Conservation (phyloP, 1,140 invertebrate genomes). For the Aporrectodea caliginosa region DNA sequence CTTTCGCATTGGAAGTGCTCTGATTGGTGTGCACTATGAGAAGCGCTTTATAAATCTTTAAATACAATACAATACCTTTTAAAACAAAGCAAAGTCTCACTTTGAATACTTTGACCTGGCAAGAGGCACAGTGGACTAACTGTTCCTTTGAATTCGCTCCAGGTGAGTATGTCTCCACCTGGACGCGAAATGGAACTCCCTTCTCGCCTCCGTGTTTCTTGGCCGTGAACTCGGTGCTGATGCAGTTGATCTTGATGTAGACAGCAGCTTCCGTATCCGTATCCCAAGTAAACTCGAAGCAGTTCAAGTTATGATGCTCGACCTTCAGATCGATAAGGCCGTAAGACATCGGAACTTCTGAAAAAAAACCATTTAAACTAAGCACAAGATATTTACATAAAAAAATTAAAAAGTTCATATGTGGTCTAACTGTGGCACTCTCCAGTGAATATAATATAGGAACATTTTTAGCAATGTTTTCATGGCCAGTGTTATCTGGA, state of each 20-base stretch:
- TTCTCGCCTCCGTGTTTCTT: constrained; percentile 98
- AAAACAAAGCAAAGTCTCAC: no score
- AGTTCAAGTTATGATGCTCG: neutral
- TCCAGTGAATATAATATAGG: no score
- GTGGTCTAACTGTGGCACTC: no score
- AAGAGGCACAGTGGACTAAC: constrained; percentile 82
- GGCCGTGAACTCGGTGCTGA: constrained; percentile 94
- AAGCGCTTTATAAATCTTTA: no score
- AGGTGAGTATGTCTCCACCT: constrained; percentile 64
- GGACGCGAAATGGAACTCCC: constrained; percentile 90
- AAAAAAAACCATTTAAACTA: no score
- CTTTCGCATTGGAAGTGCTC: no score
- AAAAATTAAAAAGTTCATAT: no score
- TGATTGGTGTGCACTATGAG: no score
- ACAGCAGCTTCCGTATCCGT: neutral
- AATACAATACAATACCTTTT: no score
- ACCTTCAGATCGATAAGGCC: neutral
- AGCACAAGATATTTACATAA: no score
- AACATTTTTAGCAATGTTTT: no score
- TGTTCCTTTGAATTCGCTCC: constrained; percentile 56
- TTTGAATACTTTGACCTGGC: constrained; percentile 85
- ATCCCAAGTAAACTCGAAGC: neutral
- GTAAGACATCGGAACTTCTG: constrained; percentile 16
- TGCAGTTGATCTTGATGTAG: constrained; percentile 71
- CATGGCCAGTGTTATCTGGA: no score